phyloP scores from a whole-genome alignment of 2,888 invertebrate genomes.

The Hyposoter dolosus region DNA sequence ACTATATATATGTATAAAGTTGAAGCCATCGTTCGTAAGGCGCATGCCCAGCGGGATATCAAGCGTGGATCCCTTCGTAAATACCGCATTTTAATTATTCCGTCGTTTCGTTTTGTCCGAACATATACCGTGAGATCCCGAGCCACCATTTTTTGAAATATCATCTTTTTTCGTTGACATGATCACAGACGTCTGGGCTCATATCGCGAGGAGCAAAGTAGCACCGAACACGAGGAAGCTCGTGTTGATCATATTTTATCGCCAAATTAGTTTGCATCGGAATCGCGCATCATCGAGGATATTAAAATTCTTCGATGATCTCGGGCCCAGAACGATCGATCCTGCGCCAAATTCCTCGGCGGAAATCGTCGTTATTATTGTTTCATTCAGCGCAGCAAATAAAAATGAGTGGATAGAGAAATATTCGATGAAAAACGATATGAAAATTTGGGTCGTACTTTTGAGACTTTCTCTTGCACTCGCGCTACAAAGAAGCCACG shows the following conservation, averaged over 20 bases:
- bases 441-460: neutral
- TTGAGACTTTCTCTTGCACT: neutral
- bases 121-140: conserved; percentile 24
- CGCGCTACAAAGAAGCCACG: neutral
- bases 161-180: neutral
- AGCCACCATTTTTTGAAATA: neutral
- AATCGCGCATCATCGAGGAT: neutral
- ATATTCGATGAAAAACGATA: neutral
- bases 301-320: neutral
- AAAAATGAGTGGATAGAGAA: neutral
- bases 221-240: conserved; percentile 28
- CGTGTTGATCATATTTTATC: conserved; percentile 51
- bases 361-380: neutral
- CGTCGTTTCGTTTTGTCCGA: conserved; percentile 69
- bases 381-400: neutral
- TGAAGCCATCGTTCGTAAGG: conserved; percentile 71
- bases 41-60: conserved; percentile 72
- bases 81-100: conserved; percentile 81
- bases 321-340: too few species aligned
- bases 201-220: conserved; percentile 5
- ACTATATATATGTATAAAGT: neutral
- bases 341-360: neutral
- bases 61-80: conserved; percentile 68
- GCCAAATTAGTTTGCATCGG: neutral
- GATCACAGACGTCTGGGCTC: conserved; percentile 9